phyloP scores from a whole-genome alignment of 1,140 invertebrate species.

The Formica selysi region DNA sequence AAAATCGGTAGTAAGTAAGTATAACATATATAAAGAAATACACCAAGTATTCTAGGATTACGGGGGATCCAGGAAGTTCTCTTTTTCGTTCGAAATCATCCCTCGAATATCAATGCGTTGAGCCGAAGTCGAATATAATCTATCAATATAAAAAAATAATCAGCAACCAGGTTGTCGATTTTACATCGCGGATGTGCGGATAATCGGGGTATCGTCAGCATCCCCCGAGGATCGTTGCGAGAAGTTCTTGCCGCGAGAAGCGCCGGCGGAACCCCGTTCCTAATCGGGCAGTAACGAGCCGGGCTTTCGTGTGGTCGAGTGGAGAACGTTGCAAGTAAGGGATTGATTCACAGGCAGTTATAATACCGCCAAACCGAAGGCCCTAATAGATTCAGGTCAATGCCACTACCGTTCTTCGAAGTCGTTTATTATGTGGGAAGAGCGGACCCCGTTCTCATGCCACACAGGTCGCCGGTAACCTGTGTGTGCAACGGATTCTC shows the following conservation, averaged over 20 bases:
- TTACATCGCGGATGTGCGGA: not conserved
- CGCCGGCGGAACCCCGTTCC: conserved; percentile 36
- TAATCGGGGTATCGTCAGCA: conserved; percentile 20
- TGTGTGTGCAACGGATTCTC: conserved; percentile 65
- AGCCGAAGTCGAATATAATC: not conserved
- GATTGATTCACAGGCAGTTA: conserved; percentile 78
- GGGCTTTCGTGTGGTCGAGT: conserved; percentile 69
- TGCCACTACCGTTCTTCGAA: conserved; percentile 77
- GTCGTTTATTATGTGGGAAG: conserved; percentile 77
- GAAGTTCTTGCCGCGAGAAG: conserved; percentile 45
- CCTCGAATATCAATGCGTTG: not conserved
- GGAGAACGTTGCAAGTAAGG: conserved; percentile 75
- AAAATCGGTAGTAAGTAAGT: not conserved
- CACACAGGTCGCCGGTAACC: conserved; percentile 73
- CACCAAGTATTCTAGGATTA: not conserved
- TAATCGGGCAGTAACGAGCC: conserved; percentile 66
- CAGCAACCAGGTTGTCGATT: not conserved
- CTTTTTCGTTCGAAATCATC: not conserved
- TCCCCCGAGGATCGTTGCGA: not conserved
- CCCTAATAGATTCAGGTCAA: conserved; percentile 78
- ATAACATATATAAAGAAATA: not conserved
- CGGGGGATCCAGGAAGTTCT: too few relatives aligned
- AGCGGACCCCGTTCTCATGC: conserved; percentile 73
- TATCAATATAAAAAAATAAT: not conserved
- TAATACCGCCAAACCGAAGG: conserved; percentile 77